phyloP scores from a whole-genome alignment of 2,888 invertebrate species.

The Tethea ocularis region DNA sequence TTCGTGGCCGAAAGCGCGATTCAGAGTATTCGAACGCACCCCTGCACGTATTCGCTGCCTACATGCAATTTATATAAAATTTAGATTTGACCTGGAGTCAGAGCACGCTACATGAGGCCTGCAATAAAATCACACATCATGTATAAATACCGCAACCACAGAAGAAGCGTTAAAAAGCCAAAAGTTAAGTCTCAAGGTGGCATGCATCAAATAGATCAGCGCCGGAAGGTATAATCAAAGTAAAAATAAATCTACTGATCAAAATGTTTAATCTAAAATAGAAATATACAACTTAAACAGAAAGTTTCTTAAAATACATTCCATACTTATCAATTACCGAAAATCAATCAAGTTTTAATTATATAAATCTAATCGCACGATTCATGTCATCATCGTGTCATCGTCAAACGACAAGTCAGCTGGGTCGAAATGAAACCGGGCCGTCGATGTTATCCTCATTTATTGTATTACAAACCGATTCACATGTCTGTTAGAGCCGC shows the following conservation, averaged over 20 bases:
- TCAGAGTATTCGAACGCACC: conserved; percentile 14
- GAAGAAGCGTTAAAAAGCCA: conserved; percentile 48
- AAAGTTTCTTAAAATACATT: conserved; percentile 34
- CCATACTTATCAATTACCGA: conserved; percentile 44
- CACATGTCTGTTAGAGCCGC: conserved; percentile 42
- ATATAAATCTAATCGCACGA: conserved; percentile 32
- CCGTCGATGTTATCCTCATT: conserved; percentile 53
- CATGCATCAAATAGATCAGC: conserved; percentile 56
- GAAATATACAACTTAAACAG: conserved; percentile 57
- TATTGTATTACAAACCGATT: conserved; percentile 59
- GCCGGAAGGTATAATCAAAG: conserved; percentile 45
- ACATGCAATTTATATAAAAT: conserved; percentile 16
- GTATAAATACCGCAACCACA: conserved; percentile 56
- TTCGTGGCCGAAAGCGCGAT: neutral
- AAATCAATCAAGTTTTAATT: conserved; percentile 37
- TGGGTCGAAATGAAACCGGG: conserved; percentile 59
- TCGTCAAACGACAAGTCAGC: conserved; percentile 24
- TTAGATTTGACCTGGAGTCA: neutral
- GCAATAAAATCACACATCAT: conserved; percentile 46
- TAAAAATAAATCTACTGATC: conserved; percentile 41
- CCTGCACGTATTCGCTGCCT: conserved; percentile 7
- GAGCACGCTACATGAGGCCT: conserved; percentile 22
- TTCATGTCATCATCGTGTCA: conserved; percentile 17
- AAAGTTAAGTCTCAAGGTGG: conserved; percentile 29
- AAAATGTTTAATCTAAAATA: conserved; percentile 63